Base-by-base conservation (phyloP, 2,888 invertebrate genomes). In the Drosophila anomelani region DNA sequence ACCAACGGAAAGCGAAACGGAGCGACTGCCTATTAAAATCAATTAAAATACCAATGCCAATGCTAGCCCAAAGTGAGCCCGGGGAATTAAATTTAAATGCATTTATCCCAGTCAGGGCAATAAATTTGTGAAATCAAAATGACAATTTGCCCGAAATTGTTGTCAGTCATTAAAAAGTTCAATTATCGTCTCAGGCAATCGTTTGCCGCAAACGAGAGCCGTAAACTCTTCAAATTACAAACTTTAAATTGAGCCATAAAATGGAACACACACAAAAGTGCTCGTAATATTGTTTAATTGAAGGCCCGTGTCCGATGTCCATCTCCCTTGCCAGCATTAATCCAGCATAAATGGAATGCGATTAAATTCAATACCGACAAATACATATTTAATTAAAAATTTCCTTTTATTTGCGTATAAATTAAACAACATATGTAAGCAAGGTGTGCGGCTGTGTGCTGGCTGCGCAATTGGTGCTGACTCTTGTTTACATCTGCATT, bases 341-440 rank as follows among this genome's bases (percentile, higher is more conserved):
- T 56, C 73, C 73, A 26, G 49, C 39, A 9, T 56, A 78, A 87
- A 69, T 76, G 68, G 56, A 68, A 68, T 79, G 74, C 77, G 84
- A 88, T 84, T 85, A 77, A 85, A 85, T 80, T 71, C 81, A 88
- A 88, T 83, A 73, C 81, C 64, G 58, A 34, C 72, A 79, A 88
- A 78, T 82, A 82, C 71, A 77, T 83, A 80, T 84, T 88, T 88
- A 88, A 88, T 88, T 88, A 77, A 88, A 73, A 58, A 60, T 51
- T 29, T 20, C 34, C 39, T 47, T 59, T 63, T 57, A 39, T 57
- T 64, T 59, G 38, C 38, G 58, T 55, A 44, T 56, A 41, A 44
- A 60, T 66, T 64, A 69, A 58, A 41, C 41, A 64, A 70, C 75
- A 77, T 59, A 71, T 74, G 76, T 70, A 44, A 57, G 44, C 61